Conservation (phyloP, 2,113 vertebrate genomes). For the Rhea americana region DNA sequence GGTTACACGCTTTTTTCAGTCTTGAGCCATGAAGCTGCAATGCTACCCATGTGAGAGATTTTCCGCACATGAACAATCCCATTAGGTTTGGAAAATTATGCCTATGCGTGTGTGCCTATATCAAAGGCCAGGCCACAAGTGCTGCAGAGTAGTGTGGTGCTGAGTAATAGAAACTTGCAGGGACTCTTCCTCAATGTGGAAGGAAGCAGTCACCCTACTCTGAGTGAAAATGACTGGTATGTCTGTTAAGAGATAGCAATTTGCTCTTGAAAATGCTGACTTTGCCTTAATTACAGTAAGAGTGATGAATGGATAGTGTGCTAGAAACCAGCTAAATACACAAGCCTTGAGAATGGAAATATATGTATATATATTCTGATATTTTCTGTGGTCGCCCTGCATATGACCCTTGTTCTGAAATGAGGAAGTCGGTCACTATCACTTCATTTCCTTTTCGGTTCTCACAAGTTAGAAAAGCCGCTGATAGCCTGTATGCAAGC, state of each 20-base stretch:
- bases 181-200: neutral
- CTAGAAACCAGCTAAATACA: neutral
- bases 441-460: neutral
- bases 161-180: neutral
- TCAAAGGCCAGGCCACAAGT: neutral
- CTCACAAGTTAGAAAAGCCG: neutral
- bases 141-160: neutral
- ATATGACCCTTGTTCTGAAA: neutral
- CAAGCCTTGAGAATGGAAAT: neutral
- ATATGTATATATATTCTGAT: neutral
- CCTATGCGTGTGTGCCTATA: neutral
- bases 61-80: neutral
- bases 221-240: neutral
- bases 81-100: neutral
- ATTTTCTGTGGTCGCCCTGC: neutral
- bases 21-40: neutral
- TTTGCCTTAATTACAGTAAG: neutral
- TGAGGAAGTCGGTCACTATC: neutral
- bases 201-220: neutral
- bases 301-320: neutral
- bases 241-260: constrained; percentile 24
- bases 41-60: neutral
- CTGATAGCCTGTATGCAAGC: neutral
- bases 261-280: constrained; percentile 48
- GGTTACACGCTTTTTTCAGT: neutral